Percentiles rank a stretch among this genome's conserved stretches.
phyloP scores from a whole-genome alignment of 2,888 invertebrate genomes.

The Dione juno region DNA sequence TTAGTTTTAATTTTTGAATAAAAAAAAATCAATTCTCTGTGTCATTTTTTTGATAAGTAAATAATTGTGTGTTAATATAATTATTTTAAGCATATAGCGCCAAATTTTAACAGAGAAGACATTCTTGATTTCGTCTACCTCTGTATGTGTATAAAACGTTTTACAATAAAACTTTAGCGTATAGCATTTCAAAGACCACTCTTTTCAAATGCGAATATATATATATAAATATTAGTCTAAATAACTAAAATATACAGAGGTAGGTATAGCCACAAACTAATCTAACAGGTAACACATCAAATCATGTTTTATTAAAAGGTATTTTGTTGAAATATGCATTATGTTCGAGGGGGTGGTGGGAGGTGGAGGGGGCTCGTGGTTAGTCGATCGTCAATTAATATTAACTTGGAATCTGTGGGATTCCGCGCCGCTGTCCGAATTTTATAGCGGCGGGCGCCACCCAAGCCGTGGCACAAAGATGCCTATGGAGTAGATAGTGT shows the following conservation, averaged over 20 bases:
- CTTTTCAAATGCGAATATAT: no score
- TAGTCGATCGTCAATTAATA: constrained; percentile 82
- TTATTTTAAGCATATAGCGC: no score
- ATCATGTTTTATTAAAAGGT: constrained; percentile 28
- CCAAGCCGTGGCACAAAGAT: constrained; percentile 65
- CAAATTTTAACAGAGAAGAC: no score
- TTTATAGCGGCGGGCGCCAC: constrained; percentile 83
- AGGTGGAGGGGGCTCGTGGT: constrained; percentile 49
- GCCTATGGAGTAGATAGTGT: constrained; percentile 53
- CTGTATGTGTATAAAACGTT: no score
- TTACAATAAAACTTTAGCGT: no score
- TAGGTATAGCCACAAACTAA: background rate
- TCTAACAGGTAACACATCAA: constrained; percentile 18
- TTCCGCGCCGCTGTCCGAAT: constrained; percentile 83
- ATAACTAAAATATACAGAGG: background rate
- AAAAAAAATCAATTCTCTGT: no score
- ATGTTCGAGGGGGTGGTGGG: constrained; percentile 15
- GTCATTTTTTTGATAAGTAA: no score
- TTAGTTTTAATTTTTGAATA: no score
- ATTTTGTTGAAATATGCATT: constrained; percentile 30
- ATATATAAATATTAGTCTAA: background rate
- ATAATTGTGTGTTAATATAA: no score
- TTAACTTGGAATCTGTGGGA: constrained; percentile 83
- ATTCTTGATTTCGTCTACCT: no score
- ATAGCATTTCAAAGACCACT: background rate